A percentile compares a stretch with the other conserved stretches of the same genome.
Evolutionary conservation across 2,113 vertebrate genomes (phyloP).

Genomic region (Dicrurus megarhynchus): DNA sequence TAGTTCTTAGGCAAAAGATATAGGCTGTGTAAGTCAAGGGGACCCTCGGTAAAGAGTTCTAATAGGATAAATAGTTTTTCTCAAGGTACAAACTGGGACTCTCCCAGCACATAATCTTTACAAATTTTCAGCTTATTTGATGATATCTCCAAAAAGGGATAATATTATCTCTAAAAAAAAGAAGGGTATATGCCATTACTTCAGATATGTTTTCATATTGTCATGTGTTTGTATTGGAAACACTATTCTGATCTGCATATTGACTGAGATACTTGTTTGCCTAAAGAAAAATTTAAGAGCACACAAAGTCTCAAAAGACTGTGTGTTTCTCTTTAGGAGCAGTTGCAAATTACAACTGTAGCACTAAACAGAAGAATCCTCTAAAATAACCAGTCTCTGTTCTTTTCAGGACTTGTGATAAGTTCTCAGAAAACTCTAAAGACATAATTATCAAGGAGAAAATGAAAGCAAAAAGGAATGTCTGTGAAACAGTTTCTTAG

Average conservation of each 20-base stretch:
- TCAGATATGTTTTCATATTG: background rate
- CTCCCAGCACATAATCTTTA: background rate
- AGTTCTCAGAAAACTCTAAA: background rate
- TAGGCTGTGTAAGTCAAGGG: background rate
- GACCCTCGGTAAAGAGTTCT: rapidly evolving
- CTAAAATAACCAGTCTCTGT: background rate
- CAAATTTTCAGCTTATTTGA: background rate
- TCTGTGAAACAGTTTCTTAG: background rate
- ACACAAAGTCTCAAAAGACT: background rate
- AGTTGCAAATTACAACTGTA: background rate
- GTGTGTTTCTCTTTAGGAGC: background rate
- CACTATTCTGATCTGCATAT: background rate
- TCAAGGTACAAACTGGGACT: background rate
- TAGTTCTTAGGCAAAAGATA: background rate
- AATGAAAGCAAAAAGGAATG: background rate
- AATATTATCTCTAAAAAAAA: background rate
- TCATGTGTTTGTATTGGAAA: background rate
- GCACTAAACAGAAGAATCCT: background rate
- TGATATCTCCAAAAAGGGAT: background rate
- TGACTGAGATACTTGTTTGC: background rate
- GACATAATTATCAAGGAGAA: background rate
- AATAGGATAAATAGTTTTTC: background rate
- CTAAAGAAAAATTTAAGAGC: background rate
- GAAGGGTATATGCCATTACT: background rate
- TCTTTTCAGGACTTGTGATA: background rate